These are phyloP conservation scores for Penelope pileata DNA, from an alignment of 2,113 vertebrate species.

Conservation along the genomic window DNA sequence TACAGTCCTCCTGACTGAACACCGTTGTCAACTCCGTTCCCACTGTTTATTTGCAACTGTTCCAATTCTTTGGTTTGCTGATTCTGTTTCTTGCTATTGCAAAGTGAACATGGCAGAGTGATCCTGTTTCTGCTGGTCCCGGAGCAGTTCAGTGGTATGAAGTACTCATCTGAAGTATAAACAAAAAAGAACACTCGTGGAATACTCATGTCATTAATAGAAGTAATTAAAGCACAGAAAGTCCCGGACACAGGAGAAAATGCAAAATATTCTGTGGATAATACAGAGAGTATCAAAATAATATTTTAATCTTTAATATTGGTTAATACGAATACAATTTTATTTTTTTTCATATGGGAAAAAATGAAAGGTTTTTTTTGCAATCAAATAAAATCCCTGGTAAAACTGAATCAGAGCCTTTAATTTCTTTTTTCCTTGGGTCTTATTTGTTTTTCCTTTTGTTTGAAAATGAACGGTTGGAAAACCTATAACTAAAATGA, in stretches of 20 bases:
- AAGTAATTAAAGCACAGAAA: neutral
- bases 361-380: neutral
- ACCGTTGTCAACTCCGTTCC: neutral
- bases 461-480: neutral
- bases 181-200: neutral
- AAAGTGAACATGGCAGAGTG: neutral
- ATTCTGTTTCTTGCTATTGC: neutral
- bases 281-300: neutral
- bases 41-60: neutral
- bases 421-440: too few relatives aligned
- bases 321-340: neutral
- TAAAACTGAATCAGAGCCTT: neutral
- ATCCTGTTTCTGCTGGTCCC: neutral
- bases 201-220: neutral
- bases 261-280: neutral
- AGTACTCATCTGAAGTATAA: neutral
- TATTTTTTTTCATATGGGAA: neutral
- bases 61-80: neutral
- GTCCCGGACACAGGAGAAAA: neutral
- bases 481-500: neutral
- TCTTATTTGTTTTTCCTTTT: neutral
- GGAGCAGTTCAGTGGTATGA: neutral
- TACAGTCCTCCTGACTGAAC: neutral
- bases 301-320: neutral
- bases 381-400: neutral